These are phyloP conservation scores for Microctenopoma lineatum DNA, from an alignment of 2,797 vertebrate genomes.

Conservation along the genomic window DNA sequence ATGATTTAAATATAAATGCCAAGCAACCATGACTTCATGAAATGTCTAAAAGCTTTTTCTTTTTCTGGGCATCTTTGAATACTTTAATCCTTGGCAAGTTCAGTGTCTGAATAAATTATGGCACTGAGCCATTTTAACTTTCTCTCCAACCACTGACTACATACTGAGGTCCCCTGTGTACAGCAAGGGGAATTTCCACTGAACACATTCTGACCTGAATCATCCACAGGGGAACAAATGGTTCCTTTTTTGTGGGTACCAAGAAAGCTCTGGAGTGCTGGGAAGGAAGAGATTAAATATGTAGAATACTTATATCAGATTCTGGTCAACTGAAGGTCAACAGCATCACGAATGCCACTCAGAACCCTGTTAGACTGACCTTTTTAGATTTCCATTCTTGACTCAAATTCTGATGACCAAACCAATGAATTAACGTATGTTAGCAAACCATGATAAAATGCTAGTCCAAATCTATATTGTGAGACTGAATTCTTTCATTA, in stretches of 20 bases:
- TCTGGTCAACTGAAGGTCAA: slow-evolving; percentile 35
- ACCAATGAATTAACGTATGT: slow-evolving; percentile 45
- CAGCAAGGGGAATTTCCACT: slow-evolving; percentile 58
- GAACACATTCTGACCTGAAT: slow-evolving; percentile 65
- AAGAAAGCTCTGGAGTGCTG: slow-evolving; percentile 30
- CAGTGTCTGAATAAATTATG: slow-evolving; percentile 79
- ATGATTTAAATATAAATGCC: slow-evolving; percentile 74
- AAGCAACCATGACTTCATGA: slow-evolving; percentile 54
- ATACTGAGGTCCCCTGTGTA: slow-evolving; percentile 75
- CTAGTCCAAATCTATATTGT: too few relatives aligned
- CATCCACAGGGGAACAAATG: slow-evolving; percentile 46
- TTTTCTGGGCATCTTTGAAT: slow-evolving; percentile 65
- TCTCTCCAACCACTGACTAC: slow-evolving; percentile 60
- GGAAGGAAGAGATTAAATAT: slow-evolving; percentile 65
- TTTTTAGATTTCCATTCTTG: not conserved
- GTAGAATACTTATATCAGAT: slow-evolving; percentile 40
- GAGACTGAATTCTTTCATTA: too few relatives aligned
- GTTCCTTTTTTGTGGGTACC: slow-evolving; percentile 29
- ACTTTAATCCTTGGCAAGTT: slow-evolving; percentile 65
- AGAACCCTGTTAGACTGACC: slow-evolving; percentile 23
- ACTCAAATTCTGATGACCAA: not conserved
- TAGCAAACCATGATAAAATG: not conserved
- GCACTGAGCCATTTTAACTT: slow-evolving; percentile 67
- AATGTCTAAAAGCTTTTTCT: slow-evolving; percentile 66
- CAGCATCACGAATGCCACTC: slow-evolving; percentile 13